Conservation (phyloP, 2,797 vertebrate genomes). For the Phalloptychus januarius region DNA sequence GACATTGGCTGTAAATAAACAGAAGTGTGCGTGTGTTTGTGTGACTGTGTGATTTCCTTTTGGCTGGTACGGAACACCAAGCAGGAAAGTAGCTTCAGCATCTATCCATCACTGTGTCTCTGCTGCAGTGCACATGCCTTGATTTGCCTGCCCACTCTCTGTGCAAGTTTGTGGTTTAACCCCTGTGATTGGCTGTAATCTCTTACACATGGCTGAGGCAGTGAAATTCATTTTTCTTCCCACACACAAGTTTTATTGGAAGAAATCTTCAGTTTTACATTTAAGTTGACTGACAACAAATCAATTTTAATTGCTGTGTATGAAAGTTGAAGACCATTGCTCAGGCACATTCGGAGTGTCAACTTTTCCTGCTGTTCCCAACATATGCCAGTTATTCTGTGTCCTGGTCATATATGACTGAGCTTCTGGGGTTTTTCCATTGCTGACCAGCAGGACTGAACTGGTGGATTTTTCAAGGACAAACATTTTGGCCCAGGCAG, state of each 20-base stretch:
- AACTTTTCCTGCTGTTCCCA: background rate
- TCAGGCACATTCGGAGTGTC: background rate
- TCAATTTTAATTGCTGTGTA: background rate
- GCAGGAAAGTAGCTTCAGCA: constrained; percentile 42
- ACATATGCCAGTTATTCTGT: background rate
- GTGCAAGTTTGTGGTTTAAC: constrained; percentile 20
- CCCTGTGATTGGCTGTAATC: constrained; percentile 69
- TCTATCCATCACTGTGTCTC: constrained; percentile 66
- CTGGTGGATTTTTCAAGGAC: background rate
- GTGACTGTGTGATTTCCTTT: constrained; percentile 41
- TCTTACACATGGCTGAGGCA: constrained; percentile 66
- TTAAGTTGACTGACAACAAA: background rate
- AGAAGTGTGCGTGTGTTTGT: constrained; percentile 31
- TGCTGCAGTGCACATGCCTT: constrained; percentile 33
- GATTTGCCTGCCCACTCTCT: constrained; percentile 49
- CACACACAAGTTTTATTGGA: background rate
- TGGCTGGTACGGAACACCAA: constrained; percentile 38
- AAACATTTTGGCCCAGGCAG: no score
- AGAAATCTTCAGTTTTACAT: background rate
- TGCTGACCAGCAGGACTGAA: background rate
- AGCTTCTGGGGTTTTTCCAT: background rate
- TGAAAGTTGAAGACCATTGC: background rate
- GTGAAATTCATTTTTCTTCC: constrained; percentile 4
- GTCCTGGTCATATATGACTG: background rate
- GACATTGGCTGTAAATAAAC: constrained; percentile 68